Evolutionary conservation across 2,797 vertebrate species (phyloP).

Genomic region (Dryobates pubescens): DNA sequence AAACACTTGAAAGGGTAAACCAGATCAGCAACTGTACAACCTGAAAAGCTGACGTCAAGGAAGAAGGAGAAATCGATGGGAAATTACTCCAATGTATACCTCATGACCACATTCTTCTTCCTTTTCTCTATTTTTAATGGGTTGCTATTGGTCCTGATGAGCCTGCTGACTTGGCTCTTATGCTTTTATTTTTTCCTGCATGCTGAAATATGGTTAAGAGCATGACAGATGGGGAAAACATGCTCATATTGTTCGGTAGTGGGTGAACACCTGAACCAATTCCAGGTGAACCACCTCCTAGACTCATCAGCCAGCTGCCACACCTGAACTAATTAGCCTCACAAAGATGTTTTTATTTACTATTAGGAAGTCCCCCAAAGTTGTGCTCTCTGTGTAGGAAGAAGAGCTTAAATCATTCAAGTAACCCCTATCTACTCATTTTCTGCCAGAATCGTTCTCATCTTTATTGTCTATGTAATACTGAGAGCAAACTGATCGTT

Average conservation of each 20-base stretch:
- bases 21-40: background rate
- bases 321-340: conserved; percentile 36
- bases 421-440: background rate
- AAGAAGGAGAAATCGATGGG: background rate
- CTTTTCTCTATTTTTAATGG: background rate
- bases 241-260: background rate
- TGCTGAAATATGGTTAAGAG: background rate
- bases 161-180: background rate
- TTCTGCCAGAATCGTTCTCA: background rate
- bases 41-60: background rate
- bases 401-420: background rate
- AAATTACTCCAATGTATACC: background rate
- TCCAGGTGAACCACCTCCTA: conserved; percentile 25
- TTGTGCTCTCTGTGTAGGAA: background rate
- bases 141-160: background rate
- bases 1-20: background rate
- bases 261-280: background rate
- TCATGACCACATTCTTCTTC: background rate
- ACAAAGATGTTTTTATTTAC: background rate
- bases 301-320: conserved; percentile 1
- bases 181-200: background rate
- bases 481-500: background rate
- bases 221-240: conserved; percentile 21
- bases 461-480: background rate
- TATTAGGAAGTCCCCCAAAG: background rate